phyloP scores from a whole-genome alignment of 2,888 invertebrate species.

The Drosophila meridiana region DNA sequence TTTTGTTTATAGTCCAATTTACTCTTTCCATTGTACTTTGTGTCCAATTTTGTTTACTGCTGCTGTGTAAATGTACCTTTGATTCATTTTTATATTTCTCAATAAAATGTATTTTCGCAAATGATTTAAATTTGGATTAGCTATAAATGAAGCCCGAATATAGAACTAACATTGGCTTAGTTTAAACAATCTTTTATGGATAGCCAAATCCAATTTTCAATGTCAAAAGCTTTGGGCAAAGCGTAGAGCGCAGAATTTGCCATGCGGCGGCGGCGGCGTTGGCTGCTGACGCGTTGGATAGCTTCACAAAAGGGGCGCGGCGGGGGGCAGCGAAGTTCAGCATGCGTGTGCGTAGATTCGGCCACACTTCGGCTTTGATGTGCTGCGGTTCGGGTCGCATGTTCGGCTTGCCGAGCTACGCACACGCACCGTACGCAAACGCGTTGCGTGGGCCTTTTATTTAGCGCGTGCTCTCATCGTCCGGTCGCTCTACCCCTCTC shows the following conservation, averaged over 20 bases:
- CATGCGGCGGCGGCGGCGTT: slow-evolving; percentile 7
- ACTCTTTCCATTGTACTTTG: slow-evolving; percentile 39
- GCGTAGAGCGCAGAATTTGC: neutral
- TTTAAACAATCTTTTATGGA: neutral
- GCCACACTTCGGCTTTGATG: slow-evolving; percentile 20
- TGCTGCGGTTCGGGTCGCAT: slow-evolving; percentile 17
- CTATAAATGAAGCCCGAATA: neutral
- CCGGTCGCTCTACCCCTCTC: slow-evolving; percentile 10
- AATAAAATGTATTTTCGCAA: neutral
- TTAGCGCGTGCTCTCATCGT: slow-evolving; percentile 74
- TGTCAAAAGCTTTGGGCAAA: neutral
- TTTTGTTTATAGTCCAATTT: slow-evolving; percentile 57
- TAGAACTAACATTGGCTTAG: neutral
- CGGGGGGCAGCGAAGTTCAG: neutral
- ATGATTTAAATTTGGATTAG: slow-evolving; percentile 23
- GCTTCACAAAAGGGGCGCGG: slow-evolving; percentile 11
- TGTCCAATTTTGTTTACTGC: slow-evolving; percentile 14
- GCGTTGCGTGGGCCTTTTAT: slow-evolving; percentile 70
- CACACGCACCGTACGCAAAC: slow-evolving; percentile 60
- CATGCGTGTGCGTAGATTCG: slow-evolving; percentile 64
- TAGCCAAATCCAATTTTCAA: neutral
- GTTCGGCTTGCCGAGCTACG: slow-evolving; percentile 44
- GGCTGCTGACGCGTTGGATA: slow-evolving; percentile 43
- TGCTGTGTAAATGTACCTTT: slow-evolving; percentile 27
- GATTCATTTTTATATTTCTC: slow-evolving; percentile 33